Percentiles rank a stretch among this genome's conserved stretches.
Conservation (phyloP, 2,113 vertebrate genomes). For the Callorhinus ursinus region DNA sequence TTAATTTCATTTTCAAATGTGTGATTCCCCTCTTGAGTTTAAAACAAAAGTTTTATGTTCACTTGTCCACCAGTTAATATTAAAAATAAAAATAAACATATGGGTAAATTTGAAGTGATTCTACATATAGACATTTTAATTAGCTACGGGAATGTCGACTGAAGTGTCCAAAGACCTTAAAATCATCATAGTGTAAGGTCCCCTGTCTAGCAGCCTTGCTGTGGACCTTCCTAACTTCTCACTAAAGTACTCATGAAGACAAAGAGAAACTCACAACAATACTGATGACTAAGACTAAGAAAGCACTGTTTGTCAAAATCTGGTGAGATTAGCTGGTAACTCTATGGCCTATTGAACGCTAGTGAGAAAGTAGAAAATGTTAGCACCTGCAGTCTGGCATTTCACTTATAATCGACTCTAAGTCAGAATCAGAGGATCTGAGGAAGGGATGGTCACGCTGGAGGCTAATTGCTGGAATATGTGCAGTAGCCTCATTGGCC, state of each 20-base stretch:
- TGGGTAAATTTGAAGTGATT: neutral
- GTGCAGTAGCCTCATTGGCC: accelerated
- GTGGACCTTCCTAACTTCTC: neutral
- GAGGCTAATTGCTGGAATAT: neutral
- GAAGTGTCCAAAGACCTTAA: neutral
- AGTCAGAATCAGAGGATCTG: neutral
- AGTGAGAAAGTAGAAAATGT: neutral
- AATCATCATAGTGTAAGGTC: neutral
- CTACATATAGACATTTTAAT: neutral
- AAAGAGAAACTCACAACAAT: neutral
- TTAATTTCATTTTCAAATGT: neutral
- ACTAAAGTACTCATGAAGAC: neutral
- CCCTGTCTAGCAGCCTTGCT: neutral
- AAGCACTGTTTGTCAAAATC: neutral
- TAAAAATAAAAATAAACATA: neutral
- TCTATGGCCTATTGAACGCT: neutral
- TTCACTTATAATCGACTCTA: neutral
- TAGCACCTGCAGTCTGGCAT: neutral
- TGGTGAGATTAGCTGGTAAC: neutral
- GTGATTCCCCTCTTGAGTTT: neutral
- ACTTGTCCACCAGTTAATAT: neutral
- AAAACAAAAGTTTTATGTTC: neutral
- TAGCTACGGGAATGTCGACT: neutral
- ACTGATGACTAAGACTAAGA: neutral
- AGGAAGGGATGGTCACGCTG: neutral